Evolutionary conservation across 1,140 invertebrate species (phyloP), one percentile per base, ranked within the genome.

Genomic region (Danaus plexippus): DNA sequence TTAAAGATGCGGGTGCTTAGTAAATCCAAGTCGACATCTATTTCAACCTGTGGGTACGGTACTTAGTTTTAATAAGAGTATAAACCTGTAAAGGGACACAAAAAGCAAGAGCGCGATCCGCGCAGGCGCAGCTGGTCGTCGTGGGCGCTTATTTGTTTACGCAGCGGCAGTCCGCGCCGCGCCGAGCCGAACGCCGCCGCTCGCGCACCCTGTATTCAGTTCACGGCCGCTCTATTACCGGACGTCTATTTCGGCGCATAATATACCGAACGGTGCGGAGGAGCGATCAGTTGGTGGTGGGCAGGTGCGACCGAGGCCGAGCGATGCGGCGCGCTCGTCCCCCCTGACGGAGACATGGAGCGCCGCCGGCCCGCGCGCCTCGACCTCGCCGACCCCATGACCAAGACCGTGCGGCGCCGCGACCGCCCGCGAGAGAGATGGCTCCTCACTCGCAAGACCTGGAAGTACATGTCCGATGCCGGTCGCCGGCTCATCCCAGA

Each of bases 401-500:
- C 85, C 58, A 89, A 89, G 73, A 82, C 82, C 40, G 71, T 81
- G 50, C 76, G 87, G 52, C 86, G 87, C 57, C 89, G 89, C 45
- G 92, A 90, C 53, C 88, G 89, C 45, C 88, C 89, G 44, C 91
- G 91, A 66, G 93, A 96, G 79, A 89, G 95, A 84, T 96, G 95
- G 95, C 86, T 96, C 40, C 88, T 96, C 13, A 95, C 94, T 6
- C 87, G 94, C 22, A 96, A 96, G 84, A 96, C 95, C 12, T 96
- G 95, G 95, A 89, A 94, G 57, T 96, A 96, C 76, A 96, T 96
- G 95, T 91, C 94, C 0, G 94, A 96, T 68, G 94, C 94, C 9
- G 94, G 94, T n/a, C 90, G 94, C 45, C 92, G 92, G 68, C 88
- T 96, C 10, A 92, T 96, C 44, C 94, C 94, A 0, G 94, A 96